Evolutionary conservation across 2,797 vertebrate species (phyloP), one percentile per base, ranked within the genome.

Genomic region (Sus cebifrons): DNA sequence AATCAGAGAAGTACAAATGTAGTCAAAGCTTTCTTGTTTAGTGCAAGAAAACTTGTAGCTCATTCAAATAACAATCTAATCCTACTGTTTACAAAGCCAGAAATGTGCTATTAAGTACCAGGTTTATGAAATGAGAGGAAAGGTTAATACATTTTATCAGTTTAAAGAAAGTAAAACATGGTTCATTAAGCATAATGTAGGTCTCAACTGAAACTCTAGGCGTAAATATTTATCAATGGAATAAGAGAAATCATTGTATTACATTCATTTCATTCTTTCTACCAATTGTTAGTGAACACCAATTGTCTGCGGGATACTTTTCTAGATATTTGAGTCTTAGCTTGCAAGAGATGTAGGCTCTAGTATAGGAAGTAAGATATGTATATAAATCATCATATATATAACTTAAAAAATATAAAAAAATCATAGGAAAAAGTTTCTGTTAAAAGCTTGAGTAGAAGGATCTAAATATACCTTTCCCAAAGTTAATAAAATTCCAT

Each of bases 11-110:
- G 36, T 60, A 60, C 18, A 94, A 77, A 58, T 82, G 86, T 97
- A 92, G 86, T 97, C 91, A 96, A 96, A 97, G 18, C 49, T 92
- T 49, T 95, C 88, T 96, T 94, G 89, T 64, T 81, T 92, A 95
- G 73, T 86, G 96, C 12, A 88, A 91, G 17, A 91, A 97, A 84
- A 95, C 9, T 44, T 98, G 95, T 95, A 96, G 56, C 74, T 92
- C 32, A 95, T 96, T 98, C 96, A 97, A 95, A 97, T 74, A 89
- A n/a, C 82, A 98, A 86, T 96, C 58, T 93, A 85, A 98, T 93
- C 67, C 65, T 8, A 64, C 58, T 83, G 75, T 92, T 97, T 56
- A 81, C 68, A 87, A 75, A 93, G 40, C 77, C 49, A 95, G 52
- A 90, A 96, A 49, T 87, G 60, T 27, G 2, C 52, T 87, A 89